A percentile compares a stretch with the other conserved stretches of the same genome.
Evolutionary conservation across 2,797 vertebrate genomes (phyloP).

Genomic region (Arnoldichthys spilopterus): DNA sequence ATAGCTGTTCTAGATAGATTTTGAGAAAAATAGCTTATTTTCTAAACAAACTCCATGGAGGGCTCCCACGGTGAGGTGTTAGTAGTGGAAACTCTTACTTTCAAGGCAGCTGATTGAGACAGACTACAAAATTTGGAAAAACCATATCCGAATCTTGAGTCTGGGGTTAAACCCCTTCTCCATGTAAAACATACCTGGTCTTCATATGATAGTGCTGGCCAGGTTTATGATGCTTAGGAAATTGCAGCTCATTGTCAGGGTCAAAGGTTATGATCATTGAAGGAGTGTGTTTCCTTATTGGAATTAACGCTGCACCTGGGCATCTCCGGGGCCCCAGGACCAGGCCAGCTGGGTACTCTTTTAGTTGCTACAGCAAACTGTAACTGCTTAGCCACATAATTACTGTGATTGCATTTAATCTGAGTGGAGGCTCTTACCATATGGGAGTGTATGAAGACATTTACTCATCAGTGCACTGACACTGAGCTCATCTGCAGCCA

Average conservation of each 20-base stretch:
- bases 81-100: no score
- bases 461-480: slow-evolving; percentile 4
- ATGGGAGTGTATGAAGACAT: slow-evolving; percentile 40
- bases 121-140: no score
- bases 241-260: slow-evolving; percentile 7
- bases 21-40: no score
- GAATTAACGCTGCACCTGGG: slow-evolving; percentile 31
- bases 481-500: background rate
- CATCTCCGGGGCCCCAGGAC: slow-evolving; percentile 12
- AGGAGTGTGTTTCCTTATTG: slow-evolving; percentile 25
- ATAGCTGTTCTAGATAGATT: no score
- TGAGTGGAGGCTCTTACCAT: slow-evolving; percentile 24
- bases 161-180: no score
- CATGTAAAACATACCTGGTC: no score
- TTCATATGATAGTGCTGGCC: no score
- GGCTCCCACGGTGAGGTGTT: no score
- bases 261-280: slow-evolving; percentile 31
- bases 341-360: slow-evolving; percentile 39
- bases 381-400: slow-evolving; percentile 49
- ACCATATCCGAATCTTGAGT: no score
- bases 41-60: no score
- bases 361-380: slow-evolving; percentile 37
- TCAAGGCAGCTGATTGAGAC: no score
- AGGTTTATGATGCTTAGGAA: background rate
- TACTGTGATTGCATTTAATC: slow-evolving; percentile 51